Conservation (phyloP, 2,113 vertebrate genomes). For the Chionomys nivalis region DNA sequence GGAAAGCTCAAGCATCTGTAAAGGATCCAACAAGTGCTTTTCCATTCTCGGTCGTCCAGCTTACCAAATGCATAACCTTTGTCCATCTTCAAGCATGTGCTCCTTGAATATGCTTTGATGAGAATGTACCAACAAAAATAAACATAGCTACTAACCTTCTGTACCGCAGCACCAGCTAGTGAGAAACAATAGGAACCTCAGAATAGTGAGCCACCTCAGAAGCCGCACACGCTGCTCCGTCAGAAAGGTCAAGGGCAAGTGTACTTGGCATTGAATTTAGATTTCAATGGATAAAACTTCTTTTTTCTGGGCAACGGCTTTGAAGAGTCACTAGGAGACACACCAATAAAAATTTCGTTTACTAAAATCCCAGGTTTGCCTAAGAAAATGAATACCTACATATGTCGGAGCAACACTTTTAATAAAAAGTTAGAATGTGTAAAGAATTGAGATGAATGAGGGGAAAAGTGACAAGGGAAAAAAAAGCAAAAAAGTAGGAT, state of each 20-base stretch:
- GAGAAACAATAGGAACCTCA: conserved; percentile 42
- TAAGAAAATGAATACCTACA: neutral
- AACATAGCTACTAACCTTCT: conserved; percentile 44
- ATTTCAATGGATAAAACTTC: conserved; percentile 43
- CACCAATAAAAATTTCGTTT: neutral
- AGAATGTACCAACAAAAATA: neutral
- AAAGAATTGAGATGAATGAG: neutral
- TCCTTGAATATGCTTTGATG: conserved; percentile 41
- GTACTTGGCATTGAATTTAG: conserved; percentile 61
- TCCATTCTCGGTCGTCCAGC: neutral
- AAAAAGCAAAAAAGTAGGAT: conserved; percentile 18
- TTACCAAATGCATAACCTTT: conserved; percentile 26
- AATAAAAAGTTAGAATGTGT: neutral
- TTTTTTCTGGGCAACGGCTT: neutral
- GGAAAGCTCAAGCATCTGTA: neutral
- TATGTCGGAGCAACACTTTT: neutral
- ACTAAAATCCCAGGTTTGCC: conserved; percentile 13
- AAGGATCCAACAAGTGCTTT: neutral
- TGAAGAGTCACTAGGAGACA: conserved; percentile 28
- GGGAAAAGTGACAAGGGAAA: neutral
- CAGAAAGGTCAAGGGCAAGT: conserved; percentile 71
- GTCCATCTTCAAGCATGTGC: neutral
- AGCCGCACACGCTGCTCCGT: neutral
- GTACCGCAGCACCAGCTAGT: neutral
- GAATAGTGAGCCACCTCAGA: neutral